Percentiles rank a stretch among this genome's conserved stretches.
Evolutionary conservation across 2,797 vertebrate genomes (phyloP).

Genomic region (Cirrhinus mrigala): DNA sequence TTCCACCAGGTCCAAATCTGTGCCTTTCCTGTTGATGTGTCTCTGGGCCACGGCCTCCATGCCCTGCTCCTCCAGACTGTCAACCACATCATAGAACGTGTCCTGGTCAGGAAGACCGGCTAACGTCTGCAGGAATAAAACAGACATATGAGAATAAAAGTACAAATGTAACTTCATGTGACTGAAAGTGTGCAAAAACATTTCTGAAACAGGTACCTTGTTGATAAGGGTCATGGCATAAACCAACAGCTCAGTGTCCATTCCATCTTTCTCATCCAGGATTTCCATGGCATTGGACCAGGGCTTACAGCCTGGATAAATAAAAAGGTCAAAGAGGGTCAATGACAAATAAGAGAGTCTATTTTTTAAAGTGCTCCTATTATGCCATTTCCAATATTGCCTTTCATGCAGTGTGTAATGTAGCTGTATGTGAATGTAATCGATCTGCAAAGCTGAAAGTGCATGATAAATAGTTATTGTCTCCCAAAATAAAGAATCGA

Average conservation of each 20-base stretch:
- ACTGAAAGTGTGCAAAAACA: not conserved
- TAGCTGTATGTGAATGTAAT: too few relatives aligned
- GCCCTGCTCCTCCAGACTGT: slow-evolving; percentile 94
- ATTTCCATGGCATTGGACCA: slow-evolving; percentile 97
- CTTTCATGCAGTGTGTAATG: too few relatives aligned
- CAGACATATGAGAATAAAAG: not conserved
- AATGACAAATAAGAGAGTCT: not conserved
- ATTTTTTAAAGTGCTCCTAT: not conserved
- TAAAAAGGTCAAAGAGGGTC: not conserved
- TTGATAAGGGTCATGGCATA: slow-evolving; percentile 96
- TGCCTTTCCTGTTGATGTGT: slow-evolving; percentile 92
- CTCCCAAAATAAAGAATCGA: too few relatives aligned
- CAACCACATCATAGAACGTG: slow-evolving; percentile 95
- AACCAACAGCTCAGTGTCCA: slow-evolving; percentile 94
- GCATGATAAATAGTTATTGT: too few relatives aligned
- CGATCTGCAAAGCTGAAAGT: too few relatives aligned
- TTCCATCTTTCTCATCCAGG: slow-evolving; percentile 94
- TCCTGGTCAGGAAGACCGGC: slow-evolving; percentile 94
- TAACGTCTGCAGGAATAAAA: slow-evolving; percentile 82
- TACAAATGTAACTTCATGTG: not conserved
- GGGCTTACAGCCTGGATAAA: slow-evolving; percentile 80
- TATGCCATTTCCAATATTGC: too few relatives aligned
- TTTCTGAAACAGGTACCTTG: slow-evolving; percentile 80
- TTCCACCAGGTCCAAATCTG: slow-evolving; percentile 93
- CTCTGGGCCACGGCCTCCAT: slow-evolving; percentile 89